Base-by-base conservation (phyloP, 2,888 invertebrate genomes). In the Lingula anatina region DNA sequence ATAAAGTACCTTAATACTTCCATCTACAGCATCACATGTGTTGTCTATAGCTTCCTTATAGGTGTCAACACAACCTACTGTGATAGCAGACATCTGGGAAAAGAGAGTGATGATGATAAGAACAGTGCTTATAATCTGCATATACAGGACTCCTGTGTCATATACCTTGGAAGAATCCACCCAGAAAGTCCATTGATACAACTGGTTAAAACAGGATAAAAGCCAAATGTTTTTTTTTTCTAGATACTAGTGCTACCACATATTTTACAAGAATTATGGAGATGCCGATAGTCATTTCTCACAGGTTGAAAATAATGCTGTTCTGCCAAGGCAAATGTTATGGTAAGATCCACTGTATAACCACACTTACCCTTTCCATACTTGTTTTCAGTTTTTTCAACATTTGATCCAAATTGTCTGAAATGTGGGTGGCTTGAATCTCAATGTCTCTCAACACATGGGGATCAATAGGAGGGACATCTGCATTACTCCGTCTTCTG, bases 21-120 rank as follows among this genome's bases (percentile, higher is more conserved):
- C 85, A 78, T 95, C 95, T 79, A 95, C 89, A 25, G 90, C 86
- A 78, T 95, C 93, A 71, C 94, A 94, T 31, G 94, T 89, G 75
- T 90, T 90, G 53, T 90, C 89, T 0, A 96, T 94, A 23, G 91
- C 88, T 77, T 90, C 90, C 77, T 90, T 87, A 71, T 94, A 94
- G 1, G 90, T 88, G 74, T 92, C 92, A 68, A 94, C 86, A 76
- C 94, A 94, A 69, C 91, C 91, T 27, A 92, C 90, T 0, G 94
- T 93, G 52, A 95, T 84, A 0, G 92, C 89, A 2, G 94, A 94
- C 70, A 93, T 89, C 84, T 85, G 55, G 50, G 54, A 64, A 50
- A 21, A 54, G 44, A 44, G 38, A 12, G 36, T 2, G 7, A 45
- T 20, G 35, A n/a, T 25, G n/a, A 24, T 2, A 40, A n/a, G n/a